Base-by-base conservation (phyloP, 1,140 invertebrate species). In the Diachasma alloeum region DNA sequence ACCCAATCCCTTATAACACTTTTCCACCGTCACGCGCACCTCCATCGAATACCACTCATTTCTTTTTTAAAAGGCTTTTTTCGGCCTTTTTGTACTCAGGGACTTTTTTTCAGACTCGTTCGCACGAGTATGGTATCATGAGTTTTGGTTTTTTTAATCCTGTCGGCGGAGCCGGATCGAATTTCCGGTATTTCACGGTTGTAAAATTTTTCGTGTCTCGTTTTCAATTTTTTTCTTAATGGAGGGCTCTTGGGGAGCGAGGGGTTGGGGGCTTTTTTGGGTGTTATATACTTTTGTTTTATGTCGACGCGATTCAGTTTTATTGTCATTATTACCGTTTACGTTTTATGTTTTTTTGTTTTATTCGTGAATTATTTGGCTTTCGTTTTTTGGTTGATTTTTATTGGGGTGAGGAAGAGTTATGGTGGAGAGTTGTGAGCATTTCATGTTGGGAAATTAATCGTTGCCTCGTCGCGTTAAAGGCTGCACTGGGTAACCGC, bases 41-140 rank as follows among this genome's bases (percentile, higher is more conserved):
- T 72, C 13, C 66, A 72, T 77, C 72, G 53, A 78, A 78, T 78
- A 83, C 80, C 79, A 82, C 77, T 79, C 78, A 79, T 80, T 82
- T 73, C n/a, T n/a, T 67, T 66, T 56, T 73, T 80, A 46, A 74
- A 70, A n/a, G 31, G 31, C 26, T 73, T 56, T 70, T 80, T 75
- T 76, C 44, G 42, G 26, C 59, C 63, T 79, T 26, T 53, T 26
- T 48, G 15, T 53, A 63, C 74, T 80, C 39, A 53, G 6, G 10
- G 46, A 46, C 66, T 77, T 42, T 78, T 72, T 72, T 70, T 71
- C 76, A 77, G 44, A 46, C 76, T 78, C 79, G 72, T 72, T 76
- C 76, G 74, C 68, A 71, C 66, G 66, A 75, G 74, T 75, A 63
- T 59, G 74, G 69, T 78, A 78, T 82, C 82, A 81, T 81, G 78